Base-by-base conservation (phyloP, 2,888 invertebrate genomes). In the Hirtodrosophila duncani region DNA sequence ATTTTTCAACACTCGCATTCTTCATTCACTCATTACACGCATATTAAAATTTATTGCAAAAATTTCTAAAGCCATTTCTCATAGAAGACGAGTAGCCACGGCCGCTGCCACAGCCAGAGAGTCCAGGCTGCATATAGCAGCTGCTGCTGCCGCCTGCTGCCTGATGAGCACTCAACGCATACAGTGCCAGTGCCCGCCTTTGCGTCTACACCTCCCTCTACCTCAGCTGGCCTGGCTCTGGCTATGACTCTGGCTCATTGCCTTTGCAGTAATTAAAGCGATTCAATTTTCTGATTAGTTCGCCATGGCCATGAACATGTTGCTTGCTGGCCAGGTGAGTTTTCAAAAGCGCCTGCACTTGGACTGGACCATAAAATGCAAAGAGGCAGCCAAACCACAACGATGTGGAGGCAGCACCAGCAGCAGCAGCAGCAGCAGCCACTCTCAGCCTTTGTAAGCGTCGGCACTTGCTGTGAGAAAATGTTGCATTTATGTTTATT, bases 211-310 rank as follows among this genome's bases (percentile, higher is more conserved):
- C 37, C 23, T 26, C 26, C 17, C 30, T 17, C 30, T 17, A 30
- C 20, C 33, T 26, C 55, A 20, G 14, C 17, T 29, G 14, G 39
- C 33, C 11, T 29, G 16, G 18, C 41, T 17, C 42, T 72, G 65
- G n/a, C n/a, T n/a, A n/a, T n/a, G n/a, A n/a, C n/a, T n/a, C n/a
- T n/a, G n/a, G n/a, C 63, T 67, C 72, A 79, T 82, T 83, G 83
- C 84, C 78, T 85, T 84, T 67, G 77, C 81, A 82, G 84, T 84
- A 85, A 85, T 85, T 85, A 85, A 85, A 83, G 83, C 84, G 85
- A 85, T 85, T 84, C 82, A 84, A 84, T 84, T 84, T 83, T 84
- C 83, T 83, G 85, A 85, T 85, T 84, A 84, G 83, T 81, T 82
- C 74, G 83, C 81, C 77, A 66, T 79, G 75, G 72, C 79, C 79